These are phyloP conservation scores for Patiria miniata DNA, from an alignment of 35 echinoderm and acorn worm species.

Conservation along the genomic window DNA sequence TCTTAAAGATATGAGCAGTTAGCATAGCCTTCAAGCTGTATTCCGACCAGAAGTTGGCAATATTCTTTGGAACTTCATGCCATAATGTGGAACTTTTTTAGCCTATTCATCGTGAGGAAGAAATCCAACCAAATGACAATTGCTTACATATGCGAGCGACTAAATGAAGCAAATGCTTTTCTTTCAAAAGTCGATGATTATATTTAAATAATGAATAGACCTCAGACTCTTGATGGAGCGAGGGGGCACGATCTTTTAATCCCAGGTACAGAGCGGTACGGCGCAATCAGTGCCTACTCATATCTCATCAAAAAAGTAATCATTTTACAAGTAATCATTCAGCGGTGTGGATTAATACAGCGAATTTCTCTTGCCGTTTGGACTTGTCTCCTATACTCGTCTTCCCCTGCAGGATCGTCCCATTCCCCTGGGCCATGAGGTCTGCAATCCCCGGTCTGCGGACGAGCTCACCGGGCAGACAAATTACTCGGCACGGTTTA, in stretches of 20 bases:
- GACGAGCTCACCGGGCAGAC: background rate
- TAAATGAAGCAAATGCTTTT: too few species aligned
- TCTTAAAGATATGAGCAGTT: too few species aligned
- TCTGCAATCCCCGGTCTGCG: background rate
- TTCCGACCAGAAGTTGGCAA: too few species aligned
- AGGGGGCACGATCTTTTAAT: too few species aligned
- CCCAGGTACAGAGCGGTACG: background rate
- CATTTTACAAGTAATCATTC: slow-evolving; percentile 6
- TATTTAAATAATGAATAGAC: slow-evolving; percentile 10
- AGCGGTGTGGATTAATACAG: background rate
- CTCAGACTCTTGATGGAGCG: background rate
- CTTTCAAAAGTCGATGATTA: background rate
- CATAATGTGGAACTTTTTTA: too few species aligned
- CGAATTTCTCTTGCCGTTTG: background rate
- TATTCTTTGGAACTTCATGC: too few species aligned
- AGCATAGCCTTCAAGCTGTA: too few species aligned
- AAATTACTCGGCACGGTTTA: background rate
- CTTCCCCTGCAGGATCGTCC: background rate
- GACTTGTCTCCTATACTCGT: background rate
- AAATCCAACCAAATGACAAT: too few species aligned
- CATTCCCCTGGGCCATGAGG: background rate
- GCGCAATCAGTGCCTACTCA: background rate
- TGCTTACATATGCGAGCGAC: too few species aligned
- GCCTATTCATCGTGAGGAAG: too few species aligned
- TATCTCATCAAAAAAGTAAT: slow-evolving; percentile 31